Base-by-base conservation (phyloP, 2,888 invertebrate species). In the Orchestes rusci region DNA sequence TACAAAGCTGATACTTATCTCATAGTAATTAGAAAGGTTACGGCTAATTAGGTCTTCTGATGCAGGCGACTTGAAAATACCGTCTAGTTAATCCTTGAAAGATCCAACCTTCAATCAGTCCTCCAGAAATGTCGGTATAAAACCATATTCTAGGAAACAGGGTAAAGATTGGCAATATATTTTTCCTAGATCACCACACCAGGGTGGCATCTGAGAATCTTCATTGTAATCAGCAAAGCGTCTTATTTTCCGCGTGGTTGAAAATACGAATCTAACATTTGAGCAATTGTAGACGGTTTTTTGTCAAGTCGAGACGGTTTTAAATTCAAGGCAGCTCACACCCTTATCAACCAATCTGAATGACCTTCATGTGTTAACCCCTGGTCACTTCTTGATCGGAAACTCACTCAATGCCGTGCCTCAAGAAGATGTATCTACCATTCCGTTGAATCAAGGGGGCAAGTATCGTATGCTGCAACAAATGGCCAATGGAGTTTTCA, bases 161-260 rank as follows among this genome's bases (percentile, higher is more conserved):
- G 16, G 30, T 5, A 43, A 43, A 27, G 17, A 4, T 12, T 47
- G 46, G 47, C 29, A 42, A 17, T 43, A 41, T 28, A 49, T 49
- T 27, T 35, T 46, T n/a, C 23, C 49, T 30, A 33, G 17, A 29
- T 41, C 45, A 2, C 45, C 40, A 13, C 45, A 45, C 17, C 16
- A 35, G n/a, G 45, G 46, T 16, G 49, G 49, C 10, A 32, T 49
- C 8, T 48, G 47, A 39, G 37, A 50, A 28, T 42, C 45, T 2
- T 27, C 34, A 16, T 23, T 45, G 18, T 40, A 45, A 20, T 16
- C 45, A n/a, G 40, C 20, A 12, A 45, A 45, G 20, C 19, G 27
- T 15, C 35, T 29, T 39, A 8, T 40, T n/a, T 33, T 20, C 27
- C 27, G 40, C 20, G 15, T 45, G 10, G 16, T 45, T 2, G 36